Conservation (phyloP, 1,140 invertebrate genomes). For the Neodiprion pinetum region DNA sequence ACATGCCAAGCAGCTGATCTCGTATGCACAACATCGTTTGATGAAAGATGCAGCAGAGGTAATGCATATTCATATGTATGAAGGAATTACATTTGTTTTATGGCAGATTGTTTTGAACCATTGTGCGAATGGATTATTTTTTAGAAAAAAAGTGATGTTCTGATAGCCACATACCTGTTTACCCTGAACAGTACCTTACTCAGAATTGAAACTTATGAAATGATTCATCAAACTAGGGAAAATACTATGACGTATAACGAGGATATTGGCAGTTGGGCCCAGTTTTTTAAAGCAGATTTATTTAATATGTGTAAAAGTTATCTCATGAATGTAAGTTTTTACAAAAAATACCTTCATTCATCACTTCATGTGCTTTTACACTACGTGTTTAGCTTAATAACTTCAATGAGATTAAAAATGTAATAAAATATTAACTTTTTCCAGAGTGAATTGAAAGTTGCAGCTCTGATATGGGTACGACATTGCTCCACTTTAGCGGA, state of each 20-base stretch:
- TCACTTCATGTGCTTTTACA: too few species aligned
- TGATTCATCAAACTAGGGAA: slow-evolving; percentile 34
- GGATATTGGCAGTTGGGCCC: slow-evolving; percentile 44
- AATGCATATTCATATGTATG: background rate
- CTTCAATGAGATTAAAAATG: too few species aligned
- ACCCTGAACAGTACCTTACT: slow-evolving; percentile 39
- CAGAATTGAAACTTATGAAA: slow-evolving; percentile 50
- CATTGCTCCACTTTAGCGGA: slow-evolving; percentile 38
- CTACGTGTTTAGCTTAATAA: too few species aligned
- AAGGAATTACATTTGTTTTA: background rate
- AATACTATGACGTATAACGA: slow-evolving; percentile 17
- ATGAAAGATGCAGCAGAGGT: slow-evolving; percentile 36
- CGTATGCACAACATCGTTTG: slow-evolving; percentile 47
- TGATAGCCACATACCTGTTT: slow-evolving; percentile 26
- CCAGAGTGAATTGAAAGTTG: slow-evolving; percentile 48
- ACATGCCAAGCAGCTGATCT: slow-evolving; percentile 42
- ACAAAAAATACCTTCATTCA: background rate
- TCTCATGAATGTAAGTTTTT: slow-evolving; percentile 39
- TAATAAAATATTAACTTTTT: background rate
- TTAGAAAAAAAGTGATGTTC: slow-evolving; percentile 17
- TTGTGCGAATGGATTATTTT: background rate
- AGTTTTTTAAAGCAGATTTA: slow-evolving; percentile 46
- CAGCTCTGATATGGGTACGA: slow-evolving; percentile 51
- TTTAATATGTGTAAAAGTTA: slow-evolving; percentile 43
- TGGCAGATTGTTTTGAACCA: background rate